These are phyloP conservation scores for Cossypha caffra DNA, from an alignment of 2,797 vertebrate species.

Conservation along the genomic window DNA sequence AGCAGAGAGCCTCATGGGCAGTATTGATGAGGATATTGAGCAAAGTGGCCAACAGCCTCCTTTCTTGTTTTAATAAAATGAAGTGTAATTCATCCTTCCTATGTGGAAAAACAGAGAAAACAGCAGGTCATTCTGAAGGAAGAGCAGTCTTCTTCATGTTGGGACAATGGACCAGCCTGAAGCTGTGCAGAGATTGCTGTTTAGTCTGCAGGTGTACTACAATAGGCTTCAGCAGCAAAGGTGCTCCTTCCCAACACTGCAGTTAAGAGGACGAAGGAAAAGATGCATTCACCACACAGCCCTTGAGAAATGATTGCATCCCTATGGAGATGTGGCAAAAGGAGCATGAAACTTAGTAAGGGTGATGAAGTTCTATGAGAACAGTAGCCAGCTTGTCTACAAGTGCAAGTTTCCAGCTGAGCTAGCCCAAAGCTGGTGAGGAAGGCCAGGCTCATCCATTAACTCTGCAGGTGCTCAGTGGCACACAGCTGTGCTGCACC, in stretches of 20 bases:
- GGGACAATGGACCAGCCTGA: neutral
- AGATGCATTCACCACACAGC: rapidly evolving
- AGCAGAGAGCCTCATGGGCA: neutral
- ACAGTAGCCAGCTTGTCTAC: neutral
- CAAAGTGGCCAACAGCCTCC: neutral
- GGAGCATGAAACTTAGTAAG: neutral
- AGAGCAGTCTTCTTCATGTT: neutral
- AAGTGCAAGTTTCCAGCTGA: neutral
- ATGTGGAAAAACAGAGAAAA: neutral
- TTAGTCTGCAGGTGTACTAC: neutral
- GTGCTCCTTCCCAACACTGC: neutral
- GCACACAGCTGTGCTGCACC: neutral
- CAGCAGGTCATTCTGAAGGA: neutral
- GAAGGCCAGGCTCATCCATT: neutral
- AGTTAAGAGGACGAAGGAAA: neutral
- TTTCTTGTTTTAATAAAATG: neutral
- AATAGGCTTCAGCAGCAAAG: neutral
- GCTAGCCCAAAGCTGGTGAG: neutral
- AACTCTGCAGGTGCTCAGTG: neutral
- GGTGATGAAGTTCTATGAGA: neutral
- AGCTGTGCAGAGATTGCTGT: neutral
- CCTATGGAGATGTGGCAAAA: neutral
- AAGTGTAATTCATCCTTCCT: neutral
- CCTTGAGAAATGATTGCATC: neutral
- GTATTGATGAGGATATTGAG: neutral